Evolutionary conservation across 1,140 invertebrate genomes (phyloP), one percentile per base, ranked within the genome.

Genomic region (Heliothis virescens): DNA sequence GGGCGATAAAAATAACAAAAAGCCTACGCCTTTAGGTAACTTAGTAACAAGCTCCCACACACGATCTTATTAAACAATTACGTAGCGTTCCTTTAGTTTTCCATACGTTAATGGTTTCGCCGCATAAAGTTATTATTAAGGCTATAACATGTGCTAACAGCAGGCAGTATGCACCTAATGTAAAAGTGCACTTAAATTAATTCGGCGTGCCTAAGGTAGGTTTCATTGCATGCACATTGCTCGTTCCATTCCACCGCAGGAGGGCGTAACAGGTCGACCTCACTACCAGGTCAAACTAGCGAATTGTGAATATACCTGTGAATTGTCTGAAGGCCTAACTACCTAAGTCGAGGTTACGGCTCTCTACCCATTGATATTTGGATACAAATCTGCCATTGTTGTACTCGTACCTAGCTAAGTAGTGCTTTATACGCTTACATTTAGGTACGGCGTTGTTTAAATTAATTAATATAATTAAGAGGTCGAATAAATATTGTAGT

Each of bases 251-350:
- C 48, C 73, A 47, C 57, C 21, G 74, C 78, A 76, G 82, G 71
- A 86, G 87, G 89, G 86, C 86, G 87, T 91, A 91, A 90, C 86
- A 90, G 85, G 90, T 89, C 86, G 86, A 87, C 85, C 87, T 84
- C 82, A 79, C 81, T 87, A 82, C 80, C 82, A 87, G 85, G 87
- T 87, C 89, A 90, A 55, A 79, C 74, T 65, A 65, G 60, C 74
- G 76, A 83, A 81, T 81, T 77, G 18, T 76, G 63, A 57, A 52
- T 82, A 74, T 67, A 12, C 63, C 52, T 73, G 47, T 72, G 26
- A 79, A 79, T 16, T 73, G 47, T 72, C 69, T 55, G 53, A 72
- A 72, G 69, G 53, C 52, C 52, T 62, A 47, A 57, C 53, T 41
- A 9, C 15, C 59, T 60, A 29, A 34, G 52, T 41, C 52, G 67